Evolutionary conservation across 2,797 vertebrate genomes (phyloP).

Genomic region (Pipistrellus nathusii): DNA sequence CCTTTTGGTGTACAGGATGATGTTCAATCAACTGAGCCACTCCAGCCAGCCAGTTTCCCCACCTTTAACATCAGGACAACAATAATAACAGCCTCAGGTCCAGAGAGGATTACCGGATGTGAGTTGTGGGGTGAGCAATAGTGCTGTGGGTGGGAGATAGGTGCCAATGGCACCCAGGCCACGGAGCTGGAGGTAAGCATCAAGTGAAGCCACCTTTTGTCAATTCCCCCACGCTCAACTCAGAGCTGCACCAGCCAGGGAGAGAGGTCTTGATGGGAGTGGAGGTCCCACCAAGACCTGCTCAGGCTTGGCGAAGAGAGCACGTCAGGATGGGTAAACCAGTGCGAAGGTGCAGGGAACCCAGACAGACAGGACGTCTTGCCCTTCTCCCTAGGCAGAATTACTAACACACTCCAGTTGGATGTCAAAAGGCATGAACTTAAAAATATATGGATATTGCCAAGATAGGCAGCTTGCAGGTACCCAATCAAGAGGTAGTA

Average conservation of each 20-base stretch:
- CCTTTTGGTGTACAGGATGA: background rate
- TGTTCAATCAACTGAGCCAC: background rate
- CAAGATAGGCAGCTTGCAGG: too few relatives aligned
- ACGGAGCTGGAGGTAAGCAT: background rate
- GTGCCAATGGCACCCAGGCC: background rate
- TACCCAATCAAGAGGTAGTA: too few relatives aligned
- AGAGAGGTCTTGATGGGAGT: background rate
- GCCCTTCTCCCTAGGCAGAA: background rate
- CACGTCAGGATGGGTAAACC: background rate
- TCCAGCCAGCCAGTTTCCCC: background rate
- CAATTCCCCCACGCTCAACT: too few relatives aligned
- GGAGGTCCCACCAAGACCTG: too few relatives aligned
- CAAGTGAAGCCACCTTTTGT: background rate
- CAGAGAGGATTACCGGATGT: background rate
- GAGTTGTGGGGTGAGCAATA: background rate
- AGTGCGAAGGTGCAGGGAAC: background rate
- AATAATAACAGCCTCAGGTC: background rate
- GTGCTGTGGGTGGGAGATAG: background rate
- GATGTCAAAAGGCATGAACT: too few relatives aligned
- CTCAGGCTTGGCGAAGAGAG: background rate
- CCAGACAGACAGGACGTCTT: conserved; percentile 25
- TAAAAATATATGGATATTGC: too few relatives aligned
- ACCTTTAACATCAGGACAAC: background rate
- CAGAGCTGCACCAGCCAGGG: background rate
- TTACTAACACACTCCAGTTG: background rate